Evolutionary conservation across 1,140 invertebrate genomes (phyloP), one percentile per base, ranked within the genome.

Genomic region (Drosophila jambulina): DNA sequence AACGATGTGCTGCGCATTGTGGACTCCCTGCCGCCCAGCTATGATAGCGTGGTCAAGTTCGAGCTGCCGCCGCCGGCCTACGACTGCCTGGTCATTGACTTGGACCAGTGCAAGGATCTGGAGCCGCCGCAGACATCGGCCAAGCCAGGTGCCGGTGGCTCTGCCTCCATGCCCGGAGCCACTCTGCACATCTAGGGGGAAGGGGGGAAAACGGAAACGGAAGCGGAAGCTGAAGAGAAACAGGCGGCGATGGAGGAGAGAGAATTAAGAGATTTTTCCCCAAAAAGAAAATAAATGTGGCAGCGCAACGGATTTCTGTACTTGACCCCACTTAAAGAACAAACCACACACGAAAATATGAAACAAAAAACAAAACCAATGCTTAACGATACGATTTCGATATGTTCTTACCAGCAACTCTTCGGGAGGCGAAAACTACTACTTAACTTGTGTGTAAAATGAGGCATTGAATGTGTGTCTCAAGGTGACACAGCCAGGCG

Each of bases 1-100:
- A 92, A 92, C 49, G 91, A 92, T 91, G 91, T 92, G 34, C 61
- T 92, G 43, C 83, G 91, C 46, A 90, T 92, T 64, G 86, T 92
- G 46, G 91, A 92, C 71, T 80, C 78, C n/a, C 56, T 92, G 81
- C 91, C 91, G 7, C 91, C 91, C 15, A 92, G 91, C 54, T 92
- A 92, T 48, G 91, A 92, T 0, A 92, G 86, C 25, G 91, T 92
- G 42, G 74, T 90, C 0, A 92, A 92, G 62, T 92, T 69, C 51
- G 91, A 92, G 56, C 71, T 92, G 29, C 91, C 91, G 0, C 91
- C 91, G 19, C 91, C 91, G 17, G 53, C 91, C 4, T 92, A 92
- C 56, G 91, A 92, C 29, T 92, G 91, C 23, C 56, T 92, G 23
- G 84, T 91, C 7, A 86, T 92, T 27, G 86, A 92, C 62, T 25